Base-by-base conservation (phyloP, 1,140 invertebrate genomes). In the Cyclina sinensis region DNA sequence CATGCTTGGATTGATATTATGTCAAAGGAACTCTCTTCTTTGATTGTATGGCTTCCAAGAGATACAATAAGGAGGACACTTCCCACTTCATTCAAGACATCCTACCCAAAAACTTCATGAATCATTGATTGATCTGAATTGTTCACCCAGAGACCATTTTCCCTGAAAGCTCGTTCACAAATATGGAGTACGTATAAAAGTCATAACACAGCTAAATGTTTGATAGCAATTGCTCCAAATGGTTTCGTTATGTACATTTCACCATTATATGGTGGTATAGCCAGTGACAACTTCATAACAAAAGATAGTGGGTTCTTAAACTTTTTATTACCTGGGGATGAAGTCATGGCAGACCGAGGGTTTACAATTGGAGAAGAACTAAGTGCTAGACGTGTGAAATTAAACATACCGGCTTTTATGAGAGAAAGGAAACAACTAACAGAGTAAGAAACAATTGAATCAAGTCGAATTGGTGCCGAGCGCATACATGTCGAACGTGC, bases 171-270 rank as follows among this genome's bases (percentile, higher is more conserved):
- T 32, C 24, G 85, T 30, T 65, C 74, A 18, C 39, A 85, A 16
- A 92, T 89, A 24, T 91, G 85, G 76, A 88, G 82, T 18, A 65
- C 46, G n/a, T 92, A 92, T 81, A 92, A 91, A 54, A 57, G 51
- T 32, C 70, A 91, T 59, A 91, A 92, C 62, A 92, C 92, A 18
- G 54, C 73, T 16, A 95, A 94, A 78, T 92, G 91, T 89, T 85
- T 95, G 16, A 86, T 94, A 27, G 94, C 88, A 30, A 93, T 92
- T 59, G 92, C 92, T 35, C 94, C 93, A 35, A 91, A 91, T 74
- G 94, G 93, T 18, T 81, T 88, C 32, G 91, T 95, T n/a, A 91
- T 85, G 59, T 95, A 88, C 86, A 78, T 94, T 21, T 94, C 94
- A 16, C 86, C 91, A 86, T 86, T 89, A n/a, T 94, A 87, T 82